Evolutionary conservation across 2,888 invertebrate genomes (phyloP).

Genomic region (Hydrotaea diabolus): DNA sequence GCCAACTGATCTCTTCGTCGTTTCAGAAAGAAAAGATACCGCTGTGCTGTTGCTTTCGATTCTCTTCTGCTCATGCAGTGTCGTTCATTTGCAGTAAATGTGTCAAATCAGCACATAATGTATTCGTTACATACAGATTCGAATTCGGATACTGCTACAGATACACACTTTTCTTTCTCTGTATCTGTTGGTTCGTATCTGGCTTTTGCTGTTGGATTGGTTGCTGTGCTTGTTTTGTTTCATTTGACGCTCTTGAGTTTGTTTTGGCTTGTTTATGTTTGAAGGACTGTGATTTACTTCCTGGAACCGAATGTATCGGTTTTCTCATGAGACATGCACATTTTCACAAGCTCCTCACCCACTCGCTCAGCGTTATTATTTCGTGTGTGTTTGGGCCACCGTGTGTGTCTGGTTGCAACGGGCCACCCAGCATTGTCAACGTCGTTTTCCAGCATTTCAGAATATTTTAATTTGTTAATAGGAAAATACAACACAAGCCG

Average conservation of each 20-base stretch:
- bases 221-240: slow-evolving; percentile 4
- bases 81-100: slow-evolving; percentile 14
- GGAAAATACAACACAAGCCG: too few relatives aligned
- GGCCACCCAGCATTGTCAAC: neutral
- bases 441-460: neutral
- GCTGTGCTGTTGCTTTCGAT: too few relatives aligned
- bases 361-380: slow-evolving; percentile 47
- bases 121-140: neutral
- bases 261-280: neutral
- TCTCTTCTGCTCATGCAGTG: neutral
- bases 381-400: neutral
- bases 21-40: neutral
- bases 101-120: slow-evolving; percentile 43
- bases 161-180: neutral
- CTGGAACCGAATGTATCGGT: slow-evolving; percentile 47
- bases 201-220: neutral
- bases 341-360: slow-evolving; percentile 44
- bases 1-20: neutral
- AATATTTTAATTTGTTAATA: neutral
- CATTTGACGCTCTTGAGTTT: neutral
- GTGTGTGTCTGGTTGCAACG: neutral
- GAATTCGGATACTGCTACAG: neutral
- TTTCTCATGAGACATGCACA: slow-evolving; percentile 36
- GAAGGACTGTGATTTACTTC: slow-evolving; percentile 39
- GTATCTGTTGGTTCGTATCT: neutral